Evolutionary conservation across 2,113 vertebrate species (phyloP), one percentile per base, ranked within the genome.

Genomic region (Platichthys flesus): DNA sequence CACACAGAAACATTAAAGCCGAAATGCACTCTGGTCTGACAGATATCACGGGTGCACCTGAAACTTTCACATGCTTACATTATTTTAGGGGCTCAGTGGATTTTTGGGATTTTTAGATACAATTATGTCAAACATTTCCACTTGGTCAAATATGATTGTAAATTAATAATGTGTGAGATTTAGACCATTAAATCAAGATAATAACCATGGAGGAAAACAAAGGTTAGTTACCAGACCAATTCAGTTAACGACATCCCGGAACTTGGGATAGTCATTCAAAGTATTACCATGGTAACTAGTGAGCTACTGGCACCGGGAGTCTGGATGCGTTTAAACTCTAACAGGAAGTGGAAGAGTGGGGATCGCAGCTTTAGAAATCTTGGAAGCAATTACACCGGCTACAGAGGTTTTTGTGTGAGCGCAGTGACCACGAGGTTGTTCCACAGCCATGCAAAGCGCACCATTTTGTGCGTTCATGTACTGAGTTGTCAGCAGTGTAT

Each of bases 311-410:
- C 57, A 49, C 66, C 26, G 70, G 67, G 75, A 84, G 79, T 88
- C 82, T 90, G 85, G 86, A 85, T 86, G 84, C 62, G 83, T 85
- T 91, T 91, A 88, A 12, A 67, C 59, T 80, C 59, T 2, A 70
- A 81, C 81, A 89, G 88, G 90, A 92, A 88, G 83, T 71, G 40
- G 81, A 74, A 79, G 74, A 87, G 73, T 75, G 76, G 78, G 69
- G 60, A 88, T 37, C 63, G 85, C 76, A 79, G 82, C 78, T 84
- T 86, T 79, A 73, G 71, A 88, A 86, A 88, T 70, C 54, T 85
- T 66, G 81, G 78, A 15, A 88, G 63, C 76, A 88, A 90, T 90
- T 89, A 88, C 58, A 88, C 75, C 74, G 71, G 45, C 78, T 82
- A 62, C 85, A 90, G 88, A 91, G 85, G 85, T 79, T 74, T 76